A percentile compares a stretch with the other conserved stretches of the same genome.
These are phyloP conservation scores for Polydrusus cervinus DNA, from an alignment of 2,888 invertebrate genomes.

Conservation along the genomic window DNA sequence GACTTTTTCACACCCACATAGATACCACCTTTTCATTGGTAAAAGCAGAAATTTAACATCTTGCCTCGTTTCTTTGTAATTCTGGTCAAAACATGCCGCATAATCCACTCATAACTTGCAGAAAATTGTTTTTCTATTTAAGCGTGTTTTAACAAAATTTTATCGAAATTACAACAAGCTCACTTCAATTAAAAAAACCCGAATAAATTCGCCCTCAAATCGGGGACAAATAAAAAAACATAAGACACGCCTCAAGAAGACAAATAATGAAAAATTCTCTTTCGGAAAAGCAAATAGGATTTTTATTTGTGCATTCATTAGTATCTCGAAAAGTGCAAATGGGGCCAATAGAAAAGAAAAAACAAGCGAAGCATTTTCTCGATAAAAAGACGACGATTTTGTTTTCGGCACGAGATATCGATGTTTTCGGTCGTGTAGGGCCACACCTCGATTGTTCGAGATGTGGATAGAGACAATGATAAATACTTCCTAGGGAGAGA, in stretches of 20 bases:
- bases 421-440: constrained; percentile 49
- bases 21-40: too few relatives aligned
- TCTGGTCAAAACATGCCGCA: too few relatives aligned
- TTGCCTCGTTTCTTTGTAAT: too few relatives aligned
- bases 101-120: too few relatives aligned
- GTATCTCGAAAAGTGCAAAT: constrained; percentile 32
- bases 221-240: constrained; percentile 21
- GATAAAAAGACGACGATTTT: constrained; percentile 44
- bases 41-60: too few relatives aligned
- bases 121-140: too few relatives aligned
- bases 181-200: not conserved
- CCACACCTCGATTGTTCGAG: constrained; percentile 45
- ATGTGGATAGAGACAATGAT: constrained; percentile 29
- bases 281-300: constrained; percentile 44
- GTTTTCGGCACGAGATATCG: constrained; percentile 51
- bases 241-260: constrained; percentile 19
- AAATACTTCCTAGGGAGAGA: constrained; percentile 12
- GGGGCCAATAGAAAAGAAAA: constrained; percentile 51
- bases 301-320: constrained; percentile 38
- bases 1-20: too few relatives aligned
- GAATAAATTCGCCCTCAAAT: not conserved
- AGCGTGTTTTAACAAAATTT: too few relatives aligned
- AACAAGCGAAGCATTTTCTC: constrained; percentile 47
- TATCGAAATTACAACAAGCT: too few relatives aligned
- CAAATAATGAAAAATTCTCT: constrained; percentile 53